Evolutionary conservation across 2,888 invertebrate species (phyloP), one percentile per base, ranked within the genome.

Genomic region (Gnatocerus cornutus): DNA sequence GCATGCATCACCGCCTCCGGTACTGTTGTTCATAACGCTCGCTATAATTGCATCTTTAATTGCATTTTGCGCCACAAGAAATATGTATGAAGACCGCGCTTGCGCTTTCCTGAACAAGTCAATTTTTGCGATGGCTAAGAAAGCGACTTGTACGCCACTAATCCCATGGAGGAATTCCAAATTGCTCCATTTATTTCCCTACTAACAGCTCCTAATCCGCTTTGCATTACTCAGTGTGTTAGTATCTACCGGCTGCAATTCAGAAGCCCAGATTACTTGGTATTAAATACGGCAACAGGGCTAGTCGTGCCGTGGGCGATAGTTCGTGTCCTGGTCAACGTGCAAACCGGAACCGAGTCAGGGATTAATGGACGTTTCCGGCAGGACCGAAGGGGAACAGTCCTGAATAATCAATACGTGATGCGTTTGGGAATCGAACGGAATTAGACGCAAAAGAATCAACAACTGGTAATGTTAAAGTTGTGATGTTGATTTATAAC

Each of bases 1-100:
- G 68, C 71, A 71, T 71, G 71, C 71, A 71, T 71, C 71, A 69
- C 64, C 68, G 72, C 65, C 71, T 69, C 69, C 71, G 55, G 50
- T 50, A 53, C 66, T 71, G 56, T 74, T 76, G 77, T 75, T 78
- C 76, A 75, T 75, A 76, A 74, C 77, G 73, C 72, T 71, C 71
- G 75, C 70, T 73, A 76, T 78, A 78, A 79, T 78, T 79, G 77
- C 77, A 74, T 73, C 76, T 75, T 77, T 79, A 78, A 79, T 79
- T 79, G 75, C 78, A 77, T 78, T 78, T 75, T 76, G 71, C 71
- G 71, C 69, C 71, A 73, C 75, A 76, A 76, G 73, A 77, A 75
- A 74, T 68, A 69, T 71, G 33, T 4, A 33, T 41, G 37, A 2
- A n/a, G 2, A 8, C 9, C 3, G 37, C 37, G 37, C 33, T 33